Conservation (phyloP, 2,797 vertebrate genomes). For the Microcaecilia unicolor region DNA sequence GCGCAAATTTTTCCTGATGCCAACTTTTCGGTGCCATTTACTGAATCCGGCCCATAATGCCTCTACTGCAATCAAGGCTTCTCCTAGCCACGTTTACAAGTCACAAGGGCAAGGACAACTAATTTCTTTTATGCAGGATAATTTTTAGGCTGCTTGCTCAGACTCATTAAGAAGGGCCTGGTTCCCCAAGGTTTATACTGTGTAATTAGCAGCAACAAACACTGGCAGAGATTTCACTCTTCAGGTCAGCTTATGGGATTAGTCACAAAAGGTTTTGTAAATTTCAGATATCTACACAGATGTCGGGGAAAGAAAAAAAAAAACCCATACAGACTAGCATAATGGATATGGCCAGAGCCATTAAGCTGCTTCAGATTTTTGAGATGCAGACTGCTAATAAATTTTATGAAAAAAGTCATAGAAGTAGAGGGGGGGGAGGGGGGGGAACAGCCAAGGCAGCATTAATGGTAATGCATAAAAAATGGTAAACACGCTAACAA, state of each 20-base stretch:
- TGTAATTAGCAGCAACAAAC: constrained; percentile 66
- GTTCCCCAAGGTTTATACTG: constrained; percentile 52
- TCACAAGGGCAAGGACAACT: constrained; percentile 9
- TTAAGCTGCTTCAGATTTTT: constrained; percentile 39
- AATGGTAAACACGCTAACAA: constrained; percentile 32
- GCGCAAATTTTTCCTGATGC: no score
- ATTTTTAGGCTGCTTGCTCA: constrained; percentile 47
- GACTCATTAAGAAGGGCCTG: constrained; percentile 46
- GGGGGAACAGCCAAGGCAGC: constrained; percentile 34
- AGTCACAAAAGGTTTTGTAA: constrained; percentile 60
- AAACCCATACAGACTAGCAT: not conserved
- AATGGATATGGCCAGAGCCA: constrained; percentile 27
- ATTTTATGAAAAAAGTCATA: constrained; percentile 34
- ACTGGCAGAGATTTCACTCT: constrained; percentile 29
- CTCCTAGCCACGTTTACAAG: constrained; percentile 5
- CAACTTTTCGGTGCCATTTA: no score
- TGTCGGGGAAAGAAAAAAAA: constrained; percentile 10
- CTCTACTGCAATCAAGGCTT: constrained; percentile 8
- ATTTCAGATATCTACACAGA: constrained; percentile 55
- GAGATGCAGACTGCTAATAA: constrained; percentile 28
- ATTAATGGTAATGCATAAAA: constrained; percentile 31
- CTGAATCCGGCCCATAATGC: no score
- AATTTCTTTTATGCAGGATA: constrained; percentile 42
- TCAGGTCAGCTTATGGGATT: constrained; percentile 45
- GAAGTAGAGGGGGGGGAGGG: constrained; percentile 31